phyloP scores from a whole-genome alignment of 2,797 vertebrate genomes.

The Selene dorsalis region DNA sequence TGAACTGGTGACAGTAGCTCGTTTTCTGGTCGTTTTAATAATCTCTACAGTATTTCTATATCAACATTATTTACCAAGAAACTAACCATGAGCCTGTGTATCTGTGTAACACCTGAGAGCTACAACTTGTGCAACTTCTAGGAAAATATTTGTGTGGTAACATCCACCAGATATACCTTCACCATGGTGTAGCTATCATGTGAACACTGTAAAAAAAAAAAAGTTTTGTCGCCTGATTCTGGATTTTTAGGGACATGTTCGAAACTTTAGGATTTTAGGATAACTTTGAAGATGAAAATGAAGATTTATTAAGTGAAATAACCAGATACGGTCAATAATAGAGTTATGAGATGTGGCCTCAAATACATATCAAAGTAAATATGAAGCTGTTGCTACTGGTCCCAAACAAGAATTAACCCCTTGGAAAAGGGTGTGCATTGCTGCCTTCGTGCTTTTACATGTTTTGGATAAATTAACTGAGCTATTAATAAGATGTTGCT shows the following conservation, averaged over 20 bases:
- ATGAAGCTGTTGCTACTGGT: background rate
- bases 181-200: background rate
- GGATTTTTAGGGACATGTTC: too few species aligned
- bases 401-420: background rate
- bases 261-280: too few species aligned
- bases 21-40: background rate
- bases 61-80: slow-evolving; percentile 8
- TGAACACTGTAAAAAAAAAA: background rate
- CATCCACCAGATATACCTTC: background rate
- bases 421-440: background rate
- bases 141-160: background rate
- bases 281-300: too few species aligned
- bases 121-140: slow-evolving; percentile 31
- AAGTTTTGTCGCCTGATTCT: background rate
- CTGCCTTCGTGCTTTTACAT: background rate
- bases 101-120: background rate
- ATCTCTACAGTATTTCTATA: too few species aligned
- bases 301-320: too few species aligned
- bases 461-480: background rate
- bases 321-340: too few species aligned
- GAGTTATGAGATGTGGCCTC: too few species aligned
- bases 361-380: too few species aligned
- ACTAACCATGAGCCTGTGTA: background rate
- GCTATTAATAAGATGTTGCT: too few species aligned
- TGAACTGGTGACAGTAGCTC: background rate